Evolutionary conservation across 2,888 invertebrate species (phyloP).

Genomic region (Nemotelus pantherinus): DNA sequence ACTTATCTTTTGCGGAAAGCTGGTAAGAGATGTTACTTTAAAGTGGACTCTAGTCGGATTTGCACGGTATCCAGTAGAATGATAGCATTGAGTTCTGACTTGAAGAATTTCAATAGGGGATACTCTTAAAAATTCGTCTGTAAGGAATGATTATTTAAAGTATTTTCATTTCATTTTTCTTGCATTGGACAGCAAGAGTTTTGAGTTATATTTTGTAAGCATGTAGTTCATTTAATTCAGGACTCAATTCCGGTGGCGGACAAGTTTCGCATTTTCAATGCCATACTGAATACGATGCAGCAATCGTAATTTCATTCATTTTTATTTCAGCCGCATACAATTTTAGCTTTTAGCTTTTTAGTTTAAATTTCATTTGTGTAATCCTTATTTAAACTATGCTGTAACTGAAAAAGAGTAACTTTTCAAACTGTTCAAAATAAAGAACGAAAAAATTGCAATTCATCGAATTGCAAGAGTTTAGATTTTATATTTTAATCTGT

Average conservation of each 20-base stretch:
- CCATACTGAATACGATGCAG: neutral
- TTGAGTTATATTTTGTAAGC: too few species aligned
- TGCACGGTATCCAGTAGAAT: neutral
- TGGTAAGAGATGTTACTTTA: conserved; percentile 10
- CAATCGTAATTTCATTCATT: neutral
- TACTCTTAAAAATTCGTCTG: neutral
- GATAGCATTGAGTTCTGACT: neutral
- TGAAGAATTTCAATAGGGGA: conserved; percentile 15
- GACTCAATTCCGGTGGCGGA: too few species aligned
- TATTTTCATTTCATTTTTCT: neutral
- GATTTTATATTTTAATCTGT: too few species aligned
- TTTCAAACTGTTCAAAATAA: too few species aligned
- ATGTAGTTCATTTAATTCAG: too few species aligned
- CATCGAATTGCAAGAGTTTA: too few species aligned
- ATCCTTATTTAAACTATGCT: too few species aligned
- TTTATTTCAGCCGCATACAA: neutral
- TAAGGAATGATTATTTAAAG: neutral
- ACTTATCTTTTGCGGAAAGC: conserved; percentile 25
- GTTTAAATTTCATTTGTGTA: too few species aligned
- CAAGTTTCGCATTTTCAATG: neutral
- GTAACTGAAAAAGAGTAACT: too few species aligned
- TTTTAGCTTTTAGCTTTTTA: too few species aligned
- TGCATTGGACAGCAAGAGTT: too few species aligned
- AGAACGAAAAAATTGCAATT: too few species aligned
- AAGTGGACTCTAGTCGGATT: conserved; percentile 30